Evolutionary conservation across 2,113 vertebrate genomes (phyloP).

Genomic region (Prochilodus magdalenae): DNA sequence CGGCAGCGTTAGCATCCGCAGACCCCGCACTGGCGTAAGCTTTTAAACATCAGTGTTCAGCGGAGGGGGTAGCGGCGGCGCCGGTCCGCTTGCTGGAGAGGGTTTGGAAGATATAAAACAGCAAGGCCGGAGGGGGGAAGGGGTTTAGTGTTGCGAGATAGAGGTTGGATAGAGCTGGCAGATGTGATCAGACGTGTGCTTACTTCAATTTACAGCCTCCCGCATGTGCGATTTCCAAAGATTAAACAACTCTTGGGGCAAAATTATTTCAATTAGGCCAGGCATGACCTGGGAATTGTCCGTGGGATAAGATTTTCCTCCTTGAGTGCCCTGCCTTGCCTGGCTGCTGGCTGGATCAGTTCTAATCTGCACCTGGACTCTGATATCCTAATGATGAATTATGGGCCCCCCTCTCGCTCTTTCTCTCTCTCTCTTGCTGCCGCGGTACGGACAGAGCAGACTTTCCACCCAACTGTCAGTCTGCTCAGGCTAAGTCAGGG

Average conservation of each 20-base stretch:
- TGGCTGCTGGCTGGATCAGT: conserved; percentile 93
- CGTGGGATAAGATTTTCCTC: conserved; percentile 95
- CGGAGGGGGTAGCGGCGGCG: not conserved
- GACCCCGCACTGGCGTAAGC: conserved; percentile 11
- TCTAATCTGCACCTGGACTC: conserved; percentile 97
- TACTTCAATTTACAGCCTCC: conserved; percentile 87
- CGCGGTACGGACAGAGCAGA: conserved; percentile 83
- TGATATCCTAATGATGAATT: conserved; percentile 99
- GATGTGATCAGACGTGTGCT: conserved; percentile 68
- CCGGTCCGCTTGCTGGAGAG: not conserved
- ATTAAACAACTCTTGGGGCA: conserved; percentile 94
- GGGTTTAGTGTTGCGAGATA: conserved; percentile 2
- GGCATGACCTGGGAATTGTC: conserved; percentile 92
- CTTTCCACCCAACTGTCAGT: conserved; percentile 87
- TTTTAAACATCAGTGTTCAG: conserved; percentile 35
- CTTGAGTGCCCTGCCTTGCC: conserved; percentile 82
- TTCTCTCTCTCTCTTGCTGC: conserved; percentile 79
- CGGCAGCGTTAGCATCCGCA: conserved; percentile 66
- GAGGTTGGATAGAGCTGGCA: conserved; percentile 61
- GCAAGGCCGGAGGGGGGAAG: not conserved
- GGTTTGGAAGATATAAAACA: not conserved
- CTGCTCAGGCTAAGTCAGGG: conserved; percentile 73
- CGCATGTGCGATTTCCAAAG: conserved; percentile 91
- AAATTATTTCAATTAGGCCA: conserved; percentile 97
- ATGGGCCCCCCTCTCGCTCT: conserved; percentile 83